Base-by-base conservation (phyloP, 2,797 vertebrate genomes). In the Limosa lapponica region DNA sequence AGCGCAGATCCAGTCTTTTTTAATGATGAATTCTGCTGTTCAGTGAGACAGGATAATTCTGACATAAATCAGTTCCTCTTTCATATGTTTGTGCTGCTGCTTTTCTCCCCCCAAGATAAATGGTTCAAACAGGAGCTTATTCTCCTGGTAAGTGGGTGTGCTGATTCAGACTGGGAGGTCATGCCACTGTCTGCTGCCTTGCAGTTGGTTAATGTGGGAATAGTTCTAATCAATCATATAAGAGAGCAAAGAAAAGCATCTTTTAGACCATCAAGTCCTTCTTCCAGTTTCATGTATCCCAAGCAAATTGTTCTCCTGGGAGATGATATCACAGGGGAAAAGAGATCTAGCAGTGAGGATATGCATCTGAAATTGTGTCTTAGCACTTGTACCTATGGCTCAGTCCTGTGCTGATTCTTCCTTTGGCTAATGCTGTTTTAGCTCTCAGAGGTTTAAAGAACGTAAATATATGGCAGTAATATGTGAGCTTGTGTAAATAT, bases 61-160 rank as follows among this genome's bases (percentile, higher is more conserved):
- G 71, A 92, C 44, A 95, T 95, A 97, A 96, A 95, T 96, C 88
- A 92, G 91, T 77, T 79, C 32, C 57, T 93, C 46, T 70, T 86
- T 95, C 70, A 55, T 65, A n/a, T 49, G 67, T 82, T 92, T 90
- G 51, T 79, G 64, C 71, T 82, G 66, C 64, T 89, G 55, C 83
- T 94, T 89, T 93, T 74, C 86, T 90, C 24, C 37, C 48, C 39
- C 30, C 10, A 78, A 87, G 93, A 96, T 82, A 89, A 95, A 96
- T 94, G 64, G 13, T 77, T 94, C 34, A 71, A 91, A 81, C 17
- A 78, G 75, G 54, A 92, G 46, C 52, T 89, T 95, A 64, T 89
- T 93, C 65, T 91, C 39, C 59, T 85, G 67, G 18, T 90, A 73
- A 28, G 83, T 77, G 93, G 44, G 81, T 87, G 90, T 93, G 78